Conservation (phyloP, 2,888 invertebrate species). For the Phengaris arion region DNA sequence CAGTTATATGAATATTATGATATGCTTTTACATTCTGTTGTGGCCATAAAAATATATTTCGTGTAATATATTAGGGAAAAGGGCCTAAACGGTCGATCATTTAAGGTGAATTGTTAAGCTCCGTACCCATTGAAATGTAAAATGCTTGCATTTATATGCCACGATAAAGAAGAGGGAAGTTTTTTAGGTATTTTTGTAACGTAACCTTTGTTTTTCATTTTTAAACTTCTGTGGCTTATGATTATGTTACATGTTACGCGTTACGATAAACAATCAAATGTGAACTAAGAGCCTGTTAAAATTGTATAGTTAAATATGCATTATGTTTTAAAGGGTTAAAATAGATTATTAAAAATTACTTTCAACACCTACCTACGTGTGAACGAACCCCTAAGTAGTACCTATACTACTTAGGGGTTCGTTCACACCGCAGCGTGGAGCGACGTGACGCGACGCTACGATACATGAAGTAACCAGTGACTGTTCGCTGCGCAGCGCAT, state of each 20-base stretch:
- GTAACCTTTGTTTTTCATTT: neutral
- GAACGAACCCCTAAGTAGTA: no score
- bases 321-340: no score
- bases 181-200: neutral
- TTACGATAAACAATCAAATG: neutral
- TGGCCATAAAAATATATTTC: slow-evolving; percentile 46
- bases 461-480: no score
- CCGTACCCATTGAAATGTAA: slow-evolving; percentile 66
- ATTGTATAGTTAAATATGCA: no score
- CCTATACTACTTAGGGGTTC: no score
- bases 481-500: no score
- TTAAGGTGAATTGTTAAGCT: slow-evolving; percentile 71
- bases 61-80: slow-evolving; percentile 68
- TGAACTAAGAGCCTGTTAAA: neutral
- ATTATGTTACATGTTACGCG: neutral
- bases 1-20: slow-evolving; percentile 65
- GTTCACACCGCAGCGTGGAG: no score
- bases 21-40: slow-evolving; percentile 15
- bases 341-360: no score
- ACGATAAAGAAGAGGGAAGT: slow-evolving; percentile 23
- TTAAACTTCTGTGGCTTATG: neutral
- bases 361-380: no score
- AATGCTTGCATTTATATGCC: slow-evolving; percentile 51
- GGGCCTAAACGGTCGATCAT: slow-evolving; percentile 68
- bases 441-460: no score